These are phyloP conservation scores for Zalophus californianus DNA, from an alignment of 2,797 vertebrate species.

Conservation along the genomic window DNA sequence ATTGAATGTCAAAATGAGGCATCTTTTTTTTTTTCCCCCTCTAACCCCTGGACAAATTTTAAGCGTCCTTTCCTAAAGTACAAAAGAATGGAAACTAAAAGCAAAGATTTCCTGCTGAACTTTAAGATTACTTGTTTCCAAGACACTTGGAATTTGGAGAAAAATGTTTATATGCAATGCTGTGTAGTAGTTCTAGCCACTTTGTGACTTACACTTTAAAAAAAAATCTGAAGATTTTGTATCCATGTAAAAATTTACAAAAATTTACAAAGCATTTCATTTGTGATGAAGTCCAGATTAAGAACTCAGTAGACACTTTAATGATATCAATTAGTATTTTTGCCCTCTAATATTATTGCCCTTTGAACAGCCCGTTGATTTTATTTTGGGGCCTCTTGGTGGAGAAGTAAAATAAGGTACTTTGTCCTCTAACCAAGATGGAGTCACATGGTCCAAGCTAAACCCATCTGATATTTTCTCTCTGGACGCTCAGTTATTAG, in stretches of 20 bases:
- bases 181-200: neutral
- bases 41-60: neutral
- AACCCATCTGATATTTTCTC: neutral
- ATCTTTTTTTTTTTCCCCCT: neutral
- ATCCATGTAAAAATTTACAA: neutral
- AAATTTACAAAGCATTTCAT: neutral
- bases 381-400: neutral
- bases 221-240: slow-evolving; percentile 32
- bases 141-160: neutral
- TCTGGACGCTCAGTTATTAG: neutral
- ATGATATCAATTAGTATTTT: slow-evolving; percentile 19
- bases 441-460: neutral
- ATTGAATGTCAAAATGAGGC: neutral
- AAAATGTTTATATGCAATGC: neutral
- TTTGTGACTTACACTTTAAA: neutral
- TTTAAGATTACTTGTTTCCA: slow-evolving; percentile 19
- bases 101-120: neutral
- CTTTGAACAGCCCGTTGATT: neutral
- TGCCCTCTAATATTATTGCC: neutral
- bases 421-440: neutral
- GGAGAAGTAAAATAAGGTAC: neutral
- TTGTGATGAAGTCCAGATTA: neutral
- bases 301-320: neutral
- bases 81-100: neutral
- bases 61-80: neutral